Conservation (phyloP, 2,113 vertebrate species). For the Leucosticte australis region DNA sequence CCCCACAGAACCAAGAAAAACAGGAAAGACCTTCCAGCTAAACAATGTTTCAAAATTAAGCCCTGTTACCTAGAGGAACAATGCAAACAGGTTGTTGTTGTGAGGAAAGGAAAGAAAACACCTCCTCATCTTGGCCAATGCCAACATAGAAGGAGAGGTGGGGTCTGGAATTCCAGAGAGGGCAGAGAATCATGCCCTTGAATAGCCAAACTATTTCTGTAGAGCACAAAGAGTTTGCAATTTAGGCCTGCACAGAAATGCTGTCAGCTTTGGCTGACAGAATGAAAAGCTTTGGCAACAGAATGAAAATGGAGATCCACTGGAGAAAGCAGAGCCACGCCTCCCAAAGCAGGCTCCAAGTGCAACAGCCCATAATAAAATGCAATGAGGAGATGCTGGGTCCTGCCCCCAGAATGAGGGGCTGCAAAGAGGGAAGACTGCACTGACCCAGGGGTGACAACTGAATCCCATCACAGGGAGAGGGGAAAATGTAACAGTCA, state of each 20-base stretch:
- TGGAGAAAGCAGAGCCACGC: not conserved
- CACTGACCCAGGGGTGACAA: no score
- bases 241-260: not conserved
- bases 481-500: not conserved
- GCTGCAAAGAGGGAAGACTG: not conserved
- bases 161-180: no score
- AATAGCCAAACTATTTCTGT: not conserved
- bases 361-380: not conserved
- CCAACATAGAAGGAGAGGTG: slow-evolving; percentile 86
- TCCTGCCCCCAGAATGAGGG: not conserved
- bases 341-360: not conserved
- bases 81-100: not conserved
- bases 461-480: rapidly evolving
- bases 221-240: not conserved
- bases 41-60: not conserved
- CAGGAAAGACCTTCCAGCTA: not conserved
- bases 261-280: not conserved
- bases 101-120: slow-evolving; percentile 31
- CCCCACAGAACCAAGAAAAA: not conserved
- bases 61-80: not conserved
- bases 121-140: slow-evolving; percentile 94
- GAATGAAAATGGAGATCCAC: not conserved
- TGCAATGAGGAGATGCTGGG: not conserved
- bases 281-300: not conserved
- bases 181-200: not conserved